Evolutionary conservation across 2,888 invertebrate species (phyloP).

Genomic region (Adelognathus sp.): DNA sequence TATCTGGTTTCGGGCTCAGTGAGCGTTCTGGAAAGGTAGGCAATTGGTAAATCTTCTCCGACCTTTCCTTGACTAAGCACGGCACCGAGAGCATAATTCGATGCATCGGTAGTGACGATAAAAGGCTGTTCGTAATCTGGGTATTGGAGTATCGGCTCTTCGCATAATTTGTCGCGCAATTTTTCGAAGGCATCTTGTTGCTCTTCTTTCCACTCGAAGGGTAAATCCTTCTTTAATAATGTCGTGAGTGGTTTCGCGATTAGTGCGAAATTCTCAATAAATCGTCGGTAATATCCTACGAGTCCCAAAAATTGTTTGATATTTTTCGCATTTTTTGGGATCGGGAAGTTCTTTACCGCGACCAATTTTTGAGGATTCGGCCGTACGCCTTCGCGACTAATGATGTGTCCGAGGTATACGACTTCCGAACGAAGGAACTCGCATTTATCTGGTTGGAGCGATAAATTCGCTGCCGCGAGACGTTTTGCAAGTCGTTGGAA

Average conservation of each 20-base stretch:
- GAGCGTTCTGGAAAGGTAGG: constrained; percentile 52
- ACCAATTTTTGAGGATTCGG: too few species aligned
- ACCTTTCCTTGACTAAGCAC: constrained; percentile 62
- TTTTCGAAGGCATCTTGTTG: constrained; percentile 51
- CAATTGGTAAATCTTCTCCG: constrained; percentile 50
- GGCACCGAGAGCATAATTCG: constrained; percentile 61
- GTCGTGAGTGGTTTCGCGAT: background rate
- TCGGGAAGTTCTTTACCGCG: background rate
- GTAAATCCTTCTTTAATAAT: background rate
- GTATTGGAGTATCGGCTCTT: too few species aligned
- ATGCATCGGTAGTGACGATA: constrained; percentile 67
- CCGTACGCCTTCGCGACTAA: background rate
- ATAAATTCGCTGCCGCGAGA: background rate
- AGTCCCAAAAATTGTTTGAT: too few species aligned
- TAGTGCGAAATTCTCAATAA: too few species aligned
- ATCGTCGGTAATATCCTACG: too few species aligned
- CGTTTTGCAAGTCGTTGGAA: background rate
- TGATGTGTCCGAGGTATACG: background rate
- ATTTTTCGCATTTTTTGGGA: background rate
- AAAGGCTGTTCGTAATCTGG: constrained; percentile 60
- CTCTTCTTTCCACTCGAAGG: constrained; percentile 39
- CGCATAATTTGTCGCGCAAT: constrained; percentile 57
- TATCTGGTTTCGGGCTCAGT: constrained; percentile 54
- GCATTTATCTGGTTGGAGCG: background rate
- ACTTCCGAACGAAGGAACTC: background rate